Conservation (phyloP, 2,797 vertebrate species). For the Falco cherrug region DNA sequence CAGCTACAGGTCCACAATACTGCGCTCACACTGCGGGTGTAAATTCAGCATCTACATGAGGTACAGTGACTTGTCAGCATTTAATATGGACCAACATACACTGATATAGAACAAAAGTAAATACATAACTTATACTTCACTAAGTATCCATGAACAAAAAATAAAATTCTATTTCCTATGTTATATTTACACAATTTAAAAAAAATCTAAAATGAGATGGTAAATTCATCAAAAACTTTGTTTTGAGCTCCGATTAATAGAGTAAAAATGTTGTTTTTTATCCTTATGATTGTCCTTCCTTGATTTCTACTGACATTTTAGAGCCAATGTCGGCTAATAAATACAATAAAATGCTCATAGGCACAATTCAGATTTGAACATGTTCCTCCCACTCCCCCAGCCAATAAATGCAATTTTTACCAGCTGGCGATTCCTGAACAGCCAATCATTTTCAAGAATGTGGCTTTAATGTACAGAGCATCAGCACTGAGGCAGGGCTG, state of each 20-base stretch:
- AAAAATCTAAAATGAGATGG: constrained; percentile 90
- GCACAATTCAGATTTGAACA: constrained; percentile 88
- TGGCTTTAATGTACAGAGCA: constrained; percentile 80
- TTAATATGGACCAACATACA: constrained; percentile 88
- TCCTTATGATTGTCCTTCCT: constrained; percentile 89
- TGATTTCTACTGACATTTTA: constrained; percentile 89
- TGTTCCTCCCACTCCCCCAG: constrained; percentile 83
- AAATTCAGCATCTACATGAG: constrained; percentile 88
- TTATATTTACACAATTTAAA: constrained; percentile 96
- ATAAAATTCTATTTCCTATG: constrained; percentile 97
- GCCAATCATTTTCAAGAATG: constrained; percentile 81
- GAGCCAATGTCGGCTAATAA: constrained; percentile 95
- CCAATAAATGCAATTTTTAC: constrained; percentile 81
- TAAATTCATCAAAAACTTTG: constrained; percentile 84
- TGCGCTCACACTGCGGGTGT: constrained; percentile 77
- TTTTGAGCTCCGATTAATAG: constrained; percentile 85
- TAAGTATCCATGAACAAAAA: constrained; percentile 93
- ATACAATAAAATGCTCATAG: constrained; percentile 89
- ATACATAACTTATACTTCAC: constrained; percentile 97
- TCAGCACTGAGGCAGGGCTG: constrained; percentile 86
- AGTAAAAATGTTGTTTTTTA: constrained; percentile 72
- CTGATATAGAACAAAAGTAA: constrained; percentile 84
- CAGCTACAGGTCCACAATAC: constrained; percentile 77
- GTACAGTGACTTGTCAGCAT: constrained; percentile 90
- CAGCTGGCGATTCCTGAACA: constrained; percentile 83